These are phyloP conservation scores for Pseudanteris insignis DNA, from an alignment of 2,888 invertebrate genomes.

Conservation along the genomic window DNA sequence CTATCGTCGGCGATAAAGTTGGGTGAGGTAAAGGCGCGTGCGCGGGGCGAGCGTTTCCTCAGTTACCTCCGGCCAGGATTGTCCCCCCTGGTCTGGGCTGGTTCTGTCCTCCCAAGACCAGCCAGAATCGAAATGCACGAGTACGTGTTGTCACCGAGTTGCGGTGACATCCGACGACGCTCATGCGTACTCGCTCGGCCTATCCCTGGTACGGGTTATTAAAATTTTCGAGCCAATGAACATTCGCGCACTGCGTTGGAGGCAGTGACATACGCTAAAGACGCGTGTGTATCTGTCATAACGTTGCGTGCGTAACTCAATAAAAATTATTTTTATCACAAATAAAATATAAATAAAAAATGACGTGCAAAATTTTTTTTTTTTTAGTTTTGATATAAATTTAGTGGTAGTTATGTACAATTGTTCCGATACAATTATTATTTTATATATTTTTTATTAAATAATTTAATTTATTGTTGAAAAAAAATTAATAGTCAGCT, in stretches of 20 bases:
- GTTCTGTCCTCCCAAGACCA: constrained; percentile 34
- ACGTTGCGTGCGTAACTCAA: no score
- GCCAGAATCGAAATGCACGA: constrained; percentile 39
- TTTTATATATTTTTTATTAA: no score
- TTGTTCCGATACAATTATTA: no score
- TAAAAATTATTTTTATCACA: no score
- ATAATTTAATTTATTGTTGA: no score
- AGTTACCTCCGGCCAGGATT: constrained; percentile 29
- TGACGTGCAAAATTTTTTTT: no score
- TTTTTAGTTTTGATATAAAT: no score
- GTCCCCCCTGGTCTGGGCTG: constrained; percentile 30
- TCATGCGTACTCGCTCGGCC: constrained; percentile 64
- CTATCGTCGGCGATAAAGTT: constrained; percentile 4
- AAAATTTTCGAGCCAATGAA: constrained; percentile 64
- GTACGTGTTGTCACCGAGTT: constrained; percentile 40
- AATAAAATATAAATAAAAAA: no score
- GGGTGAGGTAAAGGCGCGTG: constrained; percentile 10
- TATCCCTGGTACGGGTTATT: constrained; percentile 61
- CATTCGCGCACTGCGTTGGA: constrained; percentile 44
- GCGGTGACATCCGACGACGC: constrained; percentile 58
- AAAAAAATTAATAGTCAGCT: no score
- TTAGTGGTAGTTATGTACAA: no score
- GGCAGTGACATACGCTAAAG: constrained; percentile 38
- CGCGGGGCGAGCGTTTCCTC: constrained; percentile 18
- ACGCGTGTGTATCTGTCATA: constrained; percentile 11